These are phyloP conservation scores for Sebastes itinus DNA, from an alignment of 2,797 vertebrate species.

Conservation along the genomic window DNA sequence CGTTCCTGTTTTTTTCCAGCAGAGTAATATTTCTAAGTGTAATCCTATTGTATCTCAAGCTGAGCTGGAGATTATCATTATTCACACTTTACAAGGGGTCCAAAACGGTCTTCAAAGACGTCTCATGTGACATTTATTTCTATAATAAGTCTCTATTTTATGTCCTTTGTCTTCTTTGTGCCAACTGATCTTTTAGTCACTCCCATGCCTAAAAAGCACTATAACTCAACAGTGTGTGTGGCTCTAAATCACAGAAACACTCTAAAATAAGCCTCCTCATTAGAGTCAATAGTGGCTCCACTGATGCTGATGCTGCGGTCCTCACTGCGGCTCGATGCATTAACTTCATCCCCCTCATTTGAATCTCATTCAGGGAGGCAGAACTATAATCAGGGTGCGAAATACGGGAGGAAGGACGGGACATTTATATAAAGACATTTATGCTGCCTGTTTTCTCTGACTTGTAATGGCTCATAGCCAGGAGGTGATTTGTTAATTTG, in stretches of 20 bases:
- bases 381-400: neutral
- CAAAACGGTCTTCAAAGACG: neutral
- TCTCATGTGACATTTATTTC: neutral
- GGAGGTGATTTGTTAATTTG: no score
- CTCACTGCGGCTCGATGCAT: neutral
- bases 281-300: neutral
- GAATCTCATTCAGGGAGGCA: neutral
- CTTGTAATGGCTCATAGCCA: neutral
- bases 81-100: neutral
- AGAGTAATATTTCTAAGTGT: neutral
- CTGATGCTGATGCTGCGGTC: neutral
- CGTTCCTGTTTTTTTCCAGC: neutral
- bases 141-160: neutral
- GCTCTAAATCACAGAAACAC: neutral
- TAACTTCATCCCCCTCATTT: neutral
- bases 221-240: neutral
- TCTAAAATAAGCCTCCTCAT: neutral
- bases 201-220: neutral
- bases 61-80: neutral
- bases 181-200: neutral
- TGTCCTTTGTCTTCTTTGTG: neutral
- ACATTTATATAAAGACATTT: neutral
- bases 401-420: neutral
- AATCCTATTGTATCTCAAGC: neutral
- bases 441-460: rapidly evolving